Evolutionary conservation across 2,797 vertebrate genomes (phyloP).

Genomic region (Enteromius trimaculatus): DNA sequence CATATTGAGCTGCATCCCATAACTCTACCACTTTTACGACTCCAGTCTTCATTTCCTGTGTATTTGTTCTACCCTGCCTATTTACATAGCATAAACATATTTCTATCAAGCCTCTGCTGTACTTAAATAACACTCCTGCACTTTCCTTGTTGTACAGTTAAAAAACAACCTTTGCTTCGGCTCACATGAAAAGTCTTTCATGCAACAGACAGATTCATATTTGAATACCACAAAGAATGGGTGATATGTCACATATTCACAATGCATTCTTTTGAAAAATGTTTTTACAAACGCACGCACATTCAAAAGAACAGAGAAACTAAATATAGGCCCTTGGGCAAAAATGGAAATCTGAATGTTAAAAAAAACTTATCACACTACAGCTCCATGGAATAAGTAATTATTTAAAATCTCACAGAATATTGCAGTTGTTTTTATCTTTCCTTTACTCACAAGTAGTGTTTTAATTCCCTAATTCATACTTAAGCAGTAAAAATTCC

Average conservation of each 20-base stretch:
- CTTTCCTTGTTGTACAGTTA: conserved; percentile 1
- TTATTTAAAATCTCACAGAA: not conserved
- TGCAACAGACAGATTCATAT: conserved; percentile 6
- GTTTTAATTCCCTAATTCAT: not conserved
- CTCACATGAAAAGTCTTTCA: not conserved
- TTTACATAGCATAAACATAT: not conserved
- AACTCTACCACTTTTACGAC: conserved; percentile 18
- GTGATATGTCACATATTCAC: not conserved
- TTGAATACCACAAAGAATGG: conserved; percentile 3
- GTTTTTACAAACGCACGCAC: not conserved
- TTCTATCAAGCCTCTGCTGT: not conserved
- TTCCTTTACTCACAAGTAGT: not conserved
- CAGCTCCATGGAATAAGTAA: not conserved
- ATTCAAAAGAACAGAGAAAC: conserved; percentile 4
- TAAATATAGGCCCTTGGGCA: conserved; percentile 6
- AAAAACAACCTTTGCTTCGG: conserved; percentile 9
- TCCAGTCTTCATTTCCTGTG: not conserved
- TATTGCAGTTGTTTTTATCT: not conserved
- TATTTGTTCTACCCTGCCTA: not conserved
- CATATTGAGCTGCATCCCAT: not conserved
- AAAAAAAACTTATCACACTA: not conserved
- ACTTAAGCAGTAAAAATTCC: not conserved
- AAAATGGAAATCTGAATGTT: conserved; percentile 1
- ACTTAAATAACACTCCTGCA: not conserved
- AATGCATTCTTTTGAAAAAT: not conserved